A percentile compares a stretch with the other conserved stretches of the same genome.
These are phyloP conservation scores for Rhinophrynus dorsalis DNA, from an alignment of 2,797 vertebrate genomes.

Conservation along the genomic window DNA sequence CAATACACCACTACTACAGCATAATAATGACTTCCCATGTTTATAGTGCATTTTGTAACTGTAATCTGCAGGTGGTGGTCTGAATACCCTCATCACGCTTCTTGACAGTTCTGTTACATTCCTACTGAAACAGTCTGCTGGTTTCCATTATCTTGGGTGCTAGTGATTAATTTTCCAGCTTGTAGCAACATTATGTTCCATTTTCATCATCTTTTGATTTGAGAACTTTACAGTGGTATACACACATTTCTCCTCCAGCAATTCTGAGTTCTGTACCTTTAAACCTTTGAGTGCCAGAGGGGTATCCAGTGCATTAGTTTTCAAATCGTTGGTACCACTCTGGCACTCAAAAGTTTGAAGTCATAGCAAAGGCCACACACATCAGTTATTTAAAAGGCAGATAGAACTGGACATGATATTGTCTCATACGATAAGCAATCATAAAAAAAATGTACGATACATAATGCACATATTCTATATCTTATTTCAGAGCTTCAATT, in stretches of 20 bases:
- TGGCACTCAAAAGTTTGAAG: too few species aligned
- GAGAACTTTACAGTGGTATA: neutral
- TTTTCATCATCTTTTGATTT: slow-evolving; percentile 11
- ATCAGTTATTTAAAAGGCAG: neutral
- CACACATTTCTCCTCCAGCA: slow-evolving; percentile 26
- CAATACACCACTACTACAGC: too few species aligned
- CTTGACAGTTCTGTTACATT: neutral
- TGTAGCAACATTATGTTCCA: slow-evolving; percentile 4
- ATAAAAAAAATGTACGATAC: too few species aligned
- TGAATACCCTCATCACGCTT: neutral
- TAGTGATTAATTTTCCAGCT: slow-evolving; percentile 20
- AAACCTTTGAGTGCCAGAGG: too few species aligned
- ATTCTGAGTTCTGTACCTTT: too few species aligned
- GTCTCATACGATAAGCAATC: too few species aligned
- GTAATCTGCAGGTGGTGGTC: too few species aligned
- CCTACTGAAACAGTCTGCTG: slow-evolving; percentile 2
- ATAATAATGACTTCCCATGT: too few species aligned
- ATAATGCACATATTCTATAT: too few species aligned
- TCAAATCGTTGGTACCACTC: slow-evolving; percentile 40
- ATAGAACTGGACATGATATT: neutral
- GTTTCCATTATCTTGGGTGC: neutral
- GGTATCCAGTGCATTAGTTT: too few species aligned
- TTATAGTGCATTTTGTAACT: too few species aligned
- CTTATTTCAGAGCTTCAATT: too few species aligned
- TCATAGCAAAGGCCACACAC: slow-evolving; percentile 28